Evolutionary conservation across 2,888 invertebrate species (phyloP), one percentile per base, ranked within the genome.

Genomic region (Acrocyrtus sp.): DNA sequence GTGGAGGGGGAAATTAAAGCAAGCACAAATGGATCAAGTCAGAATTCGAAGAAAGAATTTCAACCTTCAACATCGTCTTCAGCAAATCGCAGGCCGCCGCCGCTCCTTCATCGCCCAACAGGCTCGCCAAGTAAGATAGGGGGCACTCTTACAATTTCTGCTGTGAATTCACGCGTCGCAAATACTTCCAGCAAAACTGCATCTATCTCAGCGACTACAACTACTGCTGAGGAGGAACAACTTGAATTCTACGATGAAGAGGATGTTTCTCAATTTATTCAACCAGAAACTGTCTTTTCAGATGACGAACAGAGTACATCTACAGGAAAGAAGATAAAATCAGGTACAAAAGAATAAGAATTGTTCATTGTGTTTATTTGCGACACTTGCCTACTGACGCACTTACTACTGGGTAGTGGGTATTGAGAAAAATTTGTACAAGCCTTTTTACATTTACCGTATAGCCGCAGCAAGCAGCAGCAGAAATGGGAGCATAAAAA

Each of bases 221-320:
- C 17, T 4, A 19, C 26, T 41, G 50, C 12, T 0, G 41, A 45
- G 24, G 39, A 29, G 34, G 69, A 61, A 5, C 62, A 56, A 41
- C 50, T 41, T 5, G 34, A 34, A 12, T 50, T 24, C 43, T 41
- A 43, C 26, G 43, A 68, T 29, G 67, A 68, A 22, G 68, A 60
- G 8, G 60, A 54, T 12, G 54, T 60, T 43, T 19, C 34, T 0
- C 62, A 65, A 39, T 65, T 65, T 47, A 65, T 65, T 56, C 65
- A 62, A n/a, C 69, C 69, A 6, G 69, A 70, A 50, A 41, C 69
- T 0, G 69, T 70, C 2, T 70, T 70, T 39, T 70, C 69, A 5
- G 69, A 70, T 41, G 69, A 70, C 24, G 69, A 70, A 34, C 56
- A 65, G 27, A 50, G 61, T n/a, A n/a, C n/a, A n/a, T n/a, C n/a